A percentile compares a stretch with the other conserved stretches of the same genome.
Evolutionary conservation across 2,888 invertebrate genomes (phyloP).

Genomic region (Caenorhabditis doughertyi): DNA sequence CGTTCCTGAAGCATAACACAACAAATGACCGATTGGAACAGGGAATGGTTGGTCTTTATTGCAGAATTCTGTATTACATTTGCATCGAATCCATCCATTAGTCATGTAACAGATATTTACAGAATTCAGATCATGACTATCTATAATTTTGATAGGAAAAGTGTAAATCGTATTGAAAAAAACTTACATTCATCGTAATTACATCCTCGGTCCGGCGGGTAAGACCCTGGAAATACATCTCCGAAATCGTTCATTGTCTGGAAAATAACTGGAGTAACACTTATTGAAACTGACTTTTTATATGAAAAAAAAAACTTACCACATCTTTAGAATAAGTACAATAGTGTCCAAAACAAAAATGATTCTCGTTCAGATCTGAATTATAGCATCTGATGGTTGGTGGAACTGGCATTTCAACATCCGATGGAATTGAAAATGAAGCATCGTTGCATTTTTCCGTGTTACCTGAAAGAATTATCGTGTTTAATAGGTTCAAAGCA

Average conservation of each 20-base stretch:
- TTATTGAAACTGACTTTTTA: too few relatives aligned
- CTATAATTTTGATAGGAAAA: constrained; percentile 14
- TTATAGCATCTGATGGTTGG: constrained; percentile 17
- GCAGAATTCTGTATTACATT: constrained; percentile 30
- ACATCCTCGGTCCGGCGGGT: constrained; percentile 3
- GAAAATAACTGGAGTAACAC: too few relatives aligned
- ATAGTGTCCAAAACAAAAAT: constrained; percentile 46
- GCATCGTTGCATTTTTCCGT: constrained; percentile 23
- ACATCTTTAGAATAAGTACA: not conserved
- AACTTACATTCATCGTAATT: constrained; percentile 17
- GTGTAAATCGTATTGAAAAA: not conserved
- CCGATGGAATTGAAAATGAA: constrained; percentile 9
- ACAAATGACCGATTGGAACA: constrained; percentile 19
- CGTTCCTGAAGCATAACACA: constrained; percentile 22
- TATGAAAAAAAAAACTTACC: constrained; percentile 28
- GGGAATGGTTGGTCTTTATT: constrained; percentile 4
- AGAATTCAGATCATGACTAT: constrained; percentile 10
- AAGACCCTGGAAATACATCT: not conserved
- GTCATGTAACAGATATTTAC: constrained; percentile 11
- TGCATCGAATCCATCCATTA: not conserved
- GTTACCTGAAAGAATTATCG: not conserved
- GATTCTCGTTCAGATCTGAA: constrained; percentile 4
- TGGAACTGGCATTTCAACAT: not conserved
- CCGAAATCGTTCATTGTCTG: constrained; percentile 26
- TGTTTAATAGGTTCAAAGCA: not conserved